Conservation (phyloP, 1,140 invertebrate genomes). For the Heliconius melpomene region DNA sequence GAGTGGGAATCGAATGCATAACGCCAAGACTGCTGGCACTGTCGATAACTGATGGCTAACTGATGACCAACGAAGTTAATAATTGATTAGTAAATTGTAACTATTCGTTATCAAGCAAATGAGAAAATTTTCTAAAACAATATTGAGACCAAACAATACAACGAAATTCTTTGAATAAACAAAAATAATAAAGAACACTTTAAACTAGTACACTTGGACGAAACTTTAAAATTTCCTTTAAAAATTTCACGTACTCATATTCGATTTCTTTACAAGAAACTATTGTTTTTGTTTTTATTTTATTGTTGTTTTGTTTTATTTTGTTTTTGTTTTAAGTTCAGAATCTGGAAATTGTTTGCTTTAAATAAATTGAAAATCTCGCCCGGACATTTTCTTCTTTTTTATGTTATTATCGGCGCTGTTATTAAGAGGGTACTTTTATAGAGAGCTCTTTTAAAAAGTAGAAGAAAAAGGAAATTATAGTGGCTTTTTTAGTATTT, state of each 20-base stretch:
- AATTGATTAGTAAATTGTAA: no score
- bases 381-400: not conserved
- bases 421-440: slow-evolving; percentile 6
- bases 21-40: no score
- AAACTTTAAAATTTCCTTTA: not conserved
- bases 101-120: not conserved
- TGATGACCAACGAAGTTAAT: no score
- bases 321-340: not conserved
- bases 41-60: no score
- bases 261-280: slow-evolving; percentile 7
- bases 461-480: not conserved
- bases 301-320: not conserved
- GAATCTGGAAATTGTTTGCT: slow-evolving; percentile 1
- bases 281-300: slow-evolving; percentile 1
- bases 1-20: no score
- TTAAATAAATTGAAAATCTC: slow-evolving; percentile 9
- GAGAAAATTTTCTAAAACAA: not conserved
- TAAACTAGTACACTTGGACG: not conserved
- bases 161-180: not conserved
- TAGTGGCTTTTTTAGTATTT: not conserved
- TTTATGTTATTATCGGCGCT: not conserved
- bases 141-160: not conserved
- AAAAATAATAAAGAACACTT: slow-evolving; percentile 7
- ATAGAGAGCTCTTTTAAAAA: slow-evolving; percentile 3
- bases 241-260: slow-evolving; percentile 12